Evolutionary conservation across 2,113 vertebrate genomes (phyloP).

Genomic region (Myotis brandtii): DNA sequence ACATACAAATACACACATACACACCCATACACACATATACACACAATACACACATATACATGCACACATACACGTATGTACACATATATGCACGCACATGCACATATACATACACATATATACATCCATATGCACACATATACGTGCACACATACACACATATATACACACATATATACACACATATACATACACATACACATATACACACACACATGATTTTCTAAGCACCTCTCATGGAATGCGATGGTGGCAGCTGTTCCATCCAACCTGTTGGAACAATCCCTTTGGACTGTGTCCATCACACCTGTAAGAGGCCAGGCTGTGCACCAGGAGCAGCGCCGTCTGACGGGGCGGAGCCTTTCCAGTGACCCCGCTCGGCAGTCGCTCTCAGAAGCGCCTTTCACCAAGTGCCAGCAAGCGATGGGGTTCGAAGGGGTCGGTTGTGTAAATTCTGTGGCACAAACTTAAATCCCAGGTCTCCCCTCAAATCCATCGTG

Average conservation of each 20-base stretch:
- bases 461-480: background rate
- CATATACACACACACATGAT: background rate
- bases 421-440: background rate
- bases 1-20: background rate
- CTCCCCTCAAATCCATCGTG: background rate
- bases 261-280: background rate
- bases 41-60: too few species aligned
- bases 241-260: background rate
- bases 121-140: too few species aligned
- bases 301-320: background rate
- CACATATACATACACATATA: too few species aligned
- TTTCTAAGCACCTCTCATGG: conserved; percentile 21
- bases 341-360: background rate
- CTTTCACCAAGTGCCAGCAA: background rate
- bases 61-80: too few species aligned
- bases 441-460: background rate
- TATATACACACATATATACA: background rate
- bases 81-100: too few species aligned
- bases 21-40: background rate
- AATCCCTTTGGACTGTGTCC: background rate
- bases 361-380: too few species aligned
- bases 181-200: background rate
- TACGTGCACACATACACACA: too few species aligned
- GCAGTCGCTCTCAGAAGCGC: background rate
- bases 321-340: background rate